These are phyloP conservation scores for Temnothorax longispinosus DNA, from an alignment of 1,140 invertebrate species.

Conservation along the genomic window DNA sequence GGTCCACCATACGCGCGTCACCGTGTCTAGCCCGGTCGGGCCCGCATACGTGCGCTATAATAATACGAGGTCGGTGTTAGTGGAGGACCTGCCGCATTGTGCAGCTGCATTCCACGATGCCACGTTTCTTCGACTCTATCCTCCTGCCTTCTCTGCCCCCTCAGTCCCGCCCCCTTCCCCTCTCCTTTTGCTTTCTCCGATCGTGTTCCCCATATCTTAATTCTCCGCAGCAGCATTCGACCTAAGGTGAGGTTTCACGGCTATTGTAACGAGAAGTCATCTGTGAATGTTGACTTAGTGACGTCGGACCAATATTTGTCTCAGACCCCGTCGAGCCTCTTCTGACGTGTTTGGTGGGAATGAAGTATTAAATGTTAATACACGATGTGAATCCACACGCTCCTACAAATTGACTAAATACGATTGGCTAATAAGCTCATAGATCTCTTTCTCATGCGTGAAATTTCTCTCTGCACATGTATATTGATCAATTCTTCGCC, in stretches of 20 bases:
- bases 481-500: not conserved
- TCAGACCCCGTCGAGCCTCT: not conserved
- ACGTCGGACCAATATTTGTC: conserved; percentile 51
- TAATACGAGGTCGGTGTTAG: conserved; percentile 59
- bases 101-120: conserved; percentile 72
- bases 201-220: conserved; percentile 62
- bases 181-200: not conserved
- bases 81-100: conserved; percentile 71
- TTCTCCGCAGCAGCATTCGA: conserved; percentile 49
- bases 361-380: conserved; percentile 49
- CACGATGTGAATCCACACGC: not conserved
- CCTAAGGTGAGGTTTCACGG: conserved; percentile 48
- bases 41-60: conserved; percentile 53
- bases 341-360: conserved; percentile 13
- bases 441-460: not conserved
- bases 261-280: conserved; percentile 58
- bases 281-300: conserved; percentile 54
- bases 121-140: conserved; percentile 56
- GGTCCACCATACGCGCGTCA: conserved; percentile 14
- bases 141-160: conserved; percentile 8
- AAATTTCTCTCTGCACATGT: not conserved
- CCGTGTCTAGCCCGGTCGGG: conserved; percentile 6
- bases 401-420: not conserved
- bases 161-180: not conserved
- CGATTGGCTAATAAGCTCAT: not conserved